Evolutionary conservation across 2,888 invertebrate genomes (phyloP).

Genomic region (Athalia cordata): DNA sequence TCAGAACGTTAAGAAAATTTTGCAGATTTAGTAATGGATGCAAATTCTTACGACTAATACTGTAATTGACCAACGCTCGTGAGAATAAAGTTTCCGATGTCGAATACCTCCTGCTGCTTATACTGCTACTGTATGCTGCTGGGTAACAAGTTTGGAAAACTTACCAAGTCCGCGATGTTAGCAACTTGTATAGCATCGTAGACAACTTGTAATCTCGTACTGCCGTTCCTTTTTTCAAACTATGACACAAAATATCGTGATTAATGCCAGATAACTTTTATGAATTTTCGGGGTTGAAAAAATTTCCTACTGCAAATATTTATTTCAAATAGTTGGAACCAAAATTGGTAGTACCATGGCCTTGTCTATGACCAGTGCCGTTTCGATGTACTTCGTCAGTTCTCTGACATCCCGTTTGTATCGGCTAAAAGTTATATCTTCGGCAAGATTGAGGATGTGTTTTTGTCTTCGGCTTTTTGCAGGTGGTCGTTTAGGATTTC

Average conservation of each 20-base stretch:
- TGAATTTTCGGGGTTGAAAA: background rate
- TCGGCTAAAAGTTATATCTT: conserved; percentile 68
- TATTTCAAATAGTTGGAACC: background rate
- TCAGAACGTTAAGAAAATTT: conserved; percentile 6
- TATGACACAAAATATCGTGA: conserved; percentile 62
- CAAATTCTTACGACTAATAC: background rate
- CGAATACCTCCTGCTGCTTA: background rate
- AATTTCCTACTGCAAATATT: background rate
- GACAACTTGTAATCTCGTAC: conserved; percentile 90
- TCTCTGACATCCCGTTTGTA: conserved; percentile 88
- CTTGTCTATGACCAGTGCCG: conserved; percentile 96
- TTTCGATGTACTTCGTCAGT: conserved; percentile 95
- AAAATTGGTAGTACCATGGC: conserved; percentile 82
- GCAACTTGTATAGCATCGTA: conserved; percentile 97
- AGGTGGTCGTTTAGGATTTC: conserved; percentile 84
- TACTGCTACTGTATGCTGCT: too few species aligned
- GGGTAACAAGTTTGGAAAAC: conserved; percentile 65
- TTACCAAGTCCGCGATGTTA: conserved; percentile 97
- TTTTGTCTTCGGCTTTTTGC: conserved; percentile 78
- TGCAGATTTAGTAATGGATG: background rate
- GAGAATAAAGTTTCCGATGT: background rate
- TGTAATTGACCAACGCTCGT: background rate
- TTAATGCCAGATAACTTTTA: background rate
- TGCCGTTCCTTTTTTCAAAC: conserved; percentile 93
- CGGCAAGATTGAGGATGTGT: conserved; percentile 73